Conservation (phyloP, 2,113 vertebrate species). For the Pygoscelis antarcticus region DNA sequence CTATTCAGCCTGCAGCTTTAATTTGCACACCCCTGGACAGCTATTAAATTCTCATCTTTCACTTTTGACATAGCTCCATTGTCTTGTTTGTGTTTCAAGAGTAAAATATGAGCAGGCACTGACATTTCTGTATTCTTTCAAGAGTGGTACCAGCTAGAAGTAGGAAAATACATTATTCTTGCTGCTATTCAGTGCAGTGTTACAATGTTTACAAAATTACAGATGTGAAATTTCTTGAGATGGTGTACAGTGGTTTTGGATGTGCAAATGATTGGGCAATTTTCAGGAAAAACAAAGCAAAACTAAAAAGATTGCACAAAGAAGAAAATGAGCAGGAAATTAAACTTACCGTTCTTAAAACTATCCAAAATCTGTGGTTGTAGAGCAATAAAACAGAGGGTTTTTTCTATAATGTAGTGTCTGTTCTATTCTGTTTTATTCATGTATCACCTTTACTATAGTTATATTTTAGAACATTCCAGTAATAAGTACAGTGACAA, state of each 20-base stretch:
- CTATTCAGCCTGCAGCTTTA: background rate
- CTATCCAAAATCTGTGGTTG: background rate
- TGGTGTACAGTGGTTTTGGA: background rate
- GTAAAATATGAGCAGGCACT: background rate
- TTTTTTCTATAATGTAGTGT: background rate
- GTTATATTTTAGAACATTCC: background rate
- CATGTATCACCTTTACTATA: background rate
- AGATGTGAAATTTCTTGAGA: background rate
- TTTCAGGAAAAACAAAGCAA: background rate
- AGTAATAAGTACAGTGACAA: background rate
- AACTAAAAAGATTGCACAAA: background rate
- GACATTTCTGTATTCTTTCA: background rate
- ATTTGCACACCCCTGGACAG: background rate
- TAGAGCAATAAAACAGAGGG: background rate
- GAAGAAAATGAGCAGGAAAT: background rate
- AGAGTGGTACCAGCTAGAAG: background rate
- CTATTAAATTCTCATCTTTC: slow-evolving; percentile 8
- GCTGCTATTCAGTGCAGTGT: background rate
- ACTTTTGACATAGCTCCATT: background rate
- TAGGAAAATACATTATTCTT: background rate
- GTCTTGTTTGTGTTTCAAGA: background rate
- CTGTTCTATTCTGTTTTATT: background rate
- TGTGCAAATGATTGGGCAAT: background rate
- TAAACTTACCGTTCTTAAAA: background rate
- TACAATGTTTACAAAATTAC: background rate